Conservation (phyloP, 2,888 invertebrate species). For the Chironomus tentans region DNA sequence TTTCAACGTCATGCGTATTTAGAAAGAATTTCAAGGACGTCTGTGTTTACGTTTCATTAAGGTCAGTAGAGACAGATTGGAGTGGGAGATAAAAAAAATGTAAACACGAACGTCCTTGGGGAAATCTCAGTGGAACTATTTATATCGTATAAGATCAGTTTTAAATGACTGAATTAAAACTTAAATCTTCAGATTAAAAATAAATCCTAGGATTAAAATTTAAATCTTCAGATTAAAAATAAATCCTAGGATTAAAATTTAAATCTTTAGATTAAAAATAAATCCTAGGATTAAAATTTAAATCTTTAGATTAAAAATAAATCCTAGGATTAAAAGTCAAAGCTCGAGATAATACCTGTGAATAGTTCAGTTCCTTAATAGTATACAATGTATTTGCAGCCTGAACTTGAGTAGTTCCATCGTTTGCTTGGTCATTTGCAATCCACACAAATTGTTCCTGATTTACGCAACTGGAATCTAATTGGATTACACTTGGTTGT, state of each 20-base stretch:
- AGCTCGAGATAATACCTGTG: neutral
- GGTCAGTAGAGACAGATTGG: no score
- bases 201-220: neutral
- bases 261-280: neutral
- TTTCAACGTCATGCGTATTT: no score
- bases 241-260: neutral
- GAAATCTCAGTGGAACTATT: no score
- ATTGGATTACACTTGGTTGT: constrained; percentile 5
- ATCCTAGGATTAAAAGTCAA: neutral
- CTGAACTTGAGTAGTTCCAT: constrained; percentile 5
- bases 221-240: neutral
- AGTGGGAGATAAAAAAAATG: no score
- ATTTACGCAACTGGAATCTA: constrained; percentile 18
- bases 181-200: neutral
- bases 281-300: neutral
- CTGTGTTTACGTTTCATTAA: no score
- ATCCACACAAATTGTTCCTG: constrained; percentile 25
- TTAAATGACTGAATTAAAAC: neutral
- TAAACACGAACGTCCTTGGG: no score
- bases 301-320: neutral
- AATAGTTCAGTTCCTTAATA: constrained; percentile 18
- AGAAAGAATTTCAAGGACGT: no score
- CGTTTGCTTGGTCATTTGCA: constrained; percentile 9
- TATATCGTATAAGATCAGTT: no score
- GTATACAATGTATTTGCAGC: constrained; percentile 13